These are phyloP conservation scores for Lutra lutra DNA, from an alignment of 2,797 vertebrate species.

Conservation along the genomic window DNA sequence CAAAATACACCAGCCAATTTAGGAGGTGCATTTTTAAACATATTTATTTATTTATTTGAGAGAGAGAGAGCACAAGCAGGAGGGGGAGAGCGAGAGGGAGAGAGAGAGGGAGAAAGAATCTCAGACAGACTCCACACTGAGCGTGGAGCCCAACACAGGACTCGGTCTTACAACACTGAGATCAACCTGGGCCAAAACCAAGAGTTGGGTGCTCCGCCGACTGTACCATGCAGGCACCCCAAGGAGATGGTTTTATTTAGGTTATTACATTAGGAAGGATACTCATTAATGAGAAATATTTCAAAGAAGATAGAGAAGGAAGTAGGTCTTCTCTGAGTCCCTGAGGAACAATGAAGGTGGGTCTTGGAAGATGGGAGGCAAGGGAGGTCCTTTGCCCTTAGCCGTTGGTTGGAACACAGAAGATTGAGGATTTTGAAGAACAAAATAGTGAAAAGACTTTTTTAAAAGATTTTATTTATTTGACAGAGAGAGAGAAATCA, in stretches of 20 bases:
- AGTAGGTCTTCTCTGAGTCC: neutral
- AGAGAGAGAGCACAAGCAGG: neutral
- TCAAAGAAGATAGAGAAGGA: neutral
- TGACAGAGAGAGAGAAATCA: too few relatives aligned
- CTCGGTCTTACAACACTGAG: neutral
- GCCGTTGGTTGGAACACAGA: neutral
- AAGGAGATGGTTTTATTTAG: neutral
- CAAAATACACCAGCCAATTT: neutral
- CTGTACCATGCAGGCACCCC: too few relatives aligned
- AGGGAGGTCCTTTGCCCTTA: neutral
- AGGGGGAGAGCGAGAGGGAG: neutral
- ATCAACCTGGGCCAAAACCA: neutral
- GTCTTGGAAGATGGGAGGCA: neutral
- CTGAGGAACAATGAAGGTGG: neutral
- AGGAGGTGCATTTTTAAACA: neutral
- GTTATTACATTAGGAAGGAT: neutral
- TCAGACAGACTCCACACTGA: neutral
- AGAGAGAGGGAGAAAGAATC: neutral
- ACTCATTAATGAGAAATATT: neutral
- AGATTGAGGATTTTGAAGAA: neutral
- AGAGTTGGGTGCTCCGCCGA: neutral
- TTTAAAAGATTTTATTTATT: too few relatives aligned
- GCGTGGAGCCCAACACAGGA: fast-evolving
- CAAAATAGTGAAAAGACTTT: neutral
- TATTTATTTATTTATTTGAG: neutral